Base-by-base conservation (phyloP, 2,888 invertebrate species). In the Parnassius orleans region DNA sequence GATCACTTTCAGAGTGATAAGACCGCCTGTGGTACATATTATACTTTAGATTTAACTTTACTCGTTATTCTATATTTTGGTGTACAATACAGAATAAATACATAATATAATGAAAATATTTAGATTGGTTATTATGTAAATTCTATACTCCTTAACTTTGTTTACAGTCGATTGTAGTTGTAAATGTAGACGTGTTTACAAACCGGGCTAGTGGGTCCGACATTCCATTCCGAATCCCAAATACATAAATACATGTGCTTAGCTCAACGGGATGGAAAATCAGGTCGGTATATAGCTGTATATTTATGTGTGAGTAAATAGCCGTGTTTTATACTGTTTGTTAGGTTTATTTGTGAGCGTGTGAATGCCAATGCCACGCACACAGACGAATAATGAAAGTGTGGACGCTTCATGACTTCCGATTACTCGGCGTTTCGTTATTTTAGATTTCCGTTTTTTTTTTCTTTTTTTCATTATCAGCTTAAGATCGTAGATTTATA, bases 161-260 rank as follows among this genome's bases (percentile, higher is more conserved):
- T 61, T 50, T 62, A 57, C 55, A 58, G 41, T 57, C 50, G 61
- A 63, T 64, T 66, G 15, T 42, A 46, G 15, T 51, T 41, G 24
- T 56, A 48, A 48, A 56, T 14, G 46, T 56, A 50, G 48, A 11
- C 3, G 48, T 53, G 14, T 64, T 43, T 42, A 54, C 52, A 65
- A 69, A 63, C 69, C 63, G 66, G 69, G 68, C 66, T 64, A 72
- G 64, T 69, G 57, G 72, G 74, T 64, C 63, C 66, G 54, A 67
- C 78, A 81, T 80, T 76, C 80, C 77, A 66, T 57, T 56, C 60
- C 61, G 47, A 71, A 80, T 71, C 77, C 83, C 69, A 78, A 74
- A 83, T 83, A 82, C 84, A 83, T 84, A 77, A 72, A 78, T 73
- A 71, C 74, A 75, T 68, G 65, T 65, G 57, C 61, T 66, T 64